Percentiles rank a stretch among this genome's conserved stretches.
These are phyloP conservation scores for Xerus inauris DNA, from an alignment of 2,113 vertebrate species.

Conservation along the genomic window DNA sequence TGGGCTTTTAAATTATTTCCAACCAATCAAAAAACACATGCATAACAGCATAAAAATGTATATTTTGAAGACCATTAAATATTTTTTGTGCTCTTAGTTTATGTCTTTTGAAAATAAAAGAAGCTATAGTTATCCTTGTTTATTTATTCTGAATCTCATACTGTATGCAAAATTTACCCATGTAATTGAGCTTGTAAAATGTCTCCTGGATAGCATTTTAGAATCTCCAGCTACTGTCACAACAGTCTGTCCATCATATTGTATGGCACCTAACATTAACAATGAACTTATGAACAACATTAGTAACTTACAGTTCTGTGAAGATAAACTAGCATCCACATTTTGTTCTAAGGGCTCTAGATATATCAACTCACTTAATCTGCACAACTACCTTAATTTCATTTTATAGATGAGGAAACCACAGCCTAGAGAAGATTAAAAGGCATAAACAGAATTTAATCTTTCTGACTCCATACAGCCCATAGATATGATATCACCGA, in stretches of 20 bases:
- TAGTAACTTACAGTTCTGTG: neutral
- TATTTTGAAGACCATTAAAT: neutral
- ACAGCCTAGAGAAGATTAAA: neutral
- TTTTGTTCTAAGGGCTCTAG: neutral
- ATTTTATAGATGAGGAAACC: neutral
- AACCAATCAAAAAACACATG: neutral
- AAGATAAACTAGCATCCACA: neutral
- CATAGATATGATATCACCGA: neutral
- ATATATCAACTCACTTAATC: neutral
- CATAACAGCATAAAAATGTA: neutral
- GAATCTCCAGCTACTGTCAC: neutral
- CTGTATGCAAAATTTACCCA: neutral
- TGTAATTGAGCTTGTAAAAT: neutral
- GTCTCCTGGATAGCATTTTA: neutral
- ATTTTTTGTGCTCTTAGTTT: slow-evolving; percentile 1
- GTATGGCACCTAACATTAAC: neutral
- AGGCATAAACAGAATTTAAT: neutral
- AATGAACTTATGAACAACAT: neutral
- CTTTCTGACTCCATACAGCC: neutral
- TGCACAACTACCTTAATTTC: neutral
- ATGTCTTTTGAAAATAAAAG: neutral
- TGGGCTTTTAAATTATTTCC: neutral
- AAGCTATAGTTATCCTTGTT: neutral
- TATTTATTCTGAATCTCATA: neutral
- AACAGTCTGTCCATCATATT: neutral